Base-by-base conservation (phyloP, 2,113 vertebrate genomes). In the Peromyscus polionotus region DNA sequence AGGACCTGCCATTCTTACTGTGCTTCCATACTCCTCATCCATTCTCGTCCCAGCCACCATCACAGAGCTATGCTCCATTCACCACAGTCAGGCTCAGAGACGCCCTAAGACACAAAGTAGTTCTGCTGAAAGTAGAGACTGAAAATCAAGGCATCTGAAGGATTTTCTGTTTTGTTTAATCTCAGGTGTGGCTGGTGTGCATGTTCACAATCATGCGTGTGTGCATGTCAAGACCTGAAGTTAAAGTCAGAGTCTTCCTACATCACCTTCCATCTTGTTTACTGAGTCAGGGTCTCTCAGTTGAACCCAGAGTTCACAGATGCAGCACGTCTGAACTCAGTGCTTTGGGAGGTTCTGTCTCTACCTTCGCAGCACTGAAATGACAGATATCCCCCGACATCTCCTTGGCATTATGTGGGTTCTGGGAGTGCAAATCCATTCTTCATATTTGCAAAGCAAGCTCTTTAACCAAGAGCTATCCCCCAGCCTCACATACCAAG, bases 91-190 rank as follows among this genome's bases (percentile, higher is more conserved):
- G 70, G 24, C 68, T 88, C 72, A 87, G 17, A 70, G 20, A 22
- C 83, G 31, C 20, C 17, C 14, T 31, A 65, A 84, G 36, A 45
- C 19, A 59, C 36, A 14, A 36, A 68, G 7, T 14, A 70, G 61
- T 72, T 39, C 54, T 19, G 20, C 70, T 89, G 57, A 68, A 45
- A 94, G 20, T 83, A 59, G 61, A 94, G 24, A 86, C 0, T 39
- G 42, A 93, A 95, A 96, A 93, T 87, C 39, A 93, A 93, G 61
- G 80, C 70, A 63, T 24, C 67, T 4, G 36, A 36, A 59, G 33
- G 5, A 10, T 10, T 11, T 81, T 22, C 11, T 5, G 33, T 5
- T 57, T 81, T 59, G 9, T 22, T 57, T 19, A 22, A 22, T 22
- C 79, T 59, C 19, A n/a, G 20, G 57, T 59, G 36, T 39, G 54